These are phyloP conservation scores for Drosophila mulleri DNA, from an alignment of 2,888 invertebrate species.

Conservation along the genomic window DNA sequence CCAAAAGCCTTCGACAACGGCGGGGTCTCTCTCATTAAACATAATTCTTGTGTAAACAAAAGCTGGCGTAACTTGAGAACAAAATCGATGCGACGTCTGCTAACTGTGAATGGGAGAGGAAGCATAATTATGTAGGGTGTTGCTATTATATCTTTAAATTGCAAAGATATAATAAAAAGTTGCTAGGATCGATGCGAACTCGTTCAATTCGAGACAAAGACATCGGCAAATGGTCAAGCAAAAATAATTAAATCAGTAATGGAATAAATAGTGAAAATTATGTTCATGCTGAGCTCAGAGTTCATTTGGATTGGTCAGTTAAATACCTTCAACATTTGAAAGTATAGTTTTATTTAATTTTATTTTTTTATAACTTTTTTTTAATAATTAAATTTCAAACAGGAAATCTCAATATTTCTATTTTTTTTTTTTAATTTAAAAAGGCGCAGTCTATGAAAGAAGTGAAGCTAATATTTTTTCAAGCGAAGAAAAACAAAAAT, in stretches of 20 bases:
- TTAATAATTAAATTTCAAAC: too few relatives aligned
- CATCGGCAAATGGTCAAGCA: neutral
- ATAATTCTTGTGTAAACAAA: conserved; percentile 80
- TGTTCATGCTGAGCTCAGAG: too few relatives aligned
- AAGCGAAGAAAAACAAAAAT: neutral
- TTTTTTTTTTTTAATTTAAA: conserved; percentile 2
- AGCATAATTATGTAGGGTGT: conserved; percentile 51
- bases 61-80: conserved; percentile 73
- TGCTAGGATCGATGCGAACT: neutral
- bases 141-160: conserved; percentile 34
- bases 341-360: neutral
- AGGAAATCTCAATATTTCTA: neutral
- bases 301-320: too few relatives aligned
- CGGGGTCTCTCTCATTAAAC: conserved; percentile 74
- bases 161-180: neutral
- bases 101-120: conserved; percentile 9
- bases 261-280: neutral
- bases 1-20: conserved; percentile 8
- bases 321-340: too few relatives aligned
- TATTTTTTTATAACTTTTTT: too few relatives aligned
- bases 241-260: neutral
- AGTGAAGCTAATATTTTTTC: conserved; percentile 50
- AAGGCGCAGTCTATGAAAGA: conserved; percentile 14
- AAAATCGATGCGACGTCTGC: conserved; percentile 69
- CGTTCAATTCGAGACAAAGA: neutral